Evolutionary conservation across 2,113 vertebrate species (phyloP).

Genomic region (Protobothrops mucrosquamatus): DNA sequence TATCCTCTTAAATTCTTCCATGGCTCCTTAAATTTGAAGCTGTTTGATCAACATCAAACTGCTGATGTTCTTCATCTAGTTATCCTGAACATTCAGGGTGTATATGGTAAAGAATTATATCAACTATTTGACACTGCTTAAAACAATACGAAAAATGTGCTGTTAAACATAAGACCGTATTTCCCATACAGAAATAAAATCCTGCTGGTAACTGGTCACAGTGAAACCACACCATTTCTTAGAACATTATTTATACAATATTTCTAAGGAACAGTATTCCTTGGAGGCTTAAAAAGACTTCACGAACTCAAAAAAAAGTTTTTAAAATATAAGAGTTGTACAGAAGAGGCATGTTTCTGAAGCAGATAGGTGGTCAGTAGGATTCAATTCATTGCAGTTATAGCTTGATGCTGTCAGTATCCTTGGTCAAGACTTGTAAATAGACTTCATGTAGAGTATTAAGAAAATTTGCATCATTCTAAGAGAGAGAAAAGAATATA

Average conservation of each 20-base stretch:
- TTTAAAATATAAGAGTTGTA: constrained; percentile 61
- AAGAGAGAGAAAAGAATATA: constrained; percentile 38
- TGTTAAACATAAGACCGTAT: constrained; percentile 50
- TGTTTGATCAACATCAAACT: constrained; percentile 20
- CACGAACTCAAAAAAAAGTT: constrained; percentile 62
- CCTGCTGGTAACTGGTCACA: constrained; percentile 79
- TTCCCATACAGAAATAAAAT: constrained; percentile 59
- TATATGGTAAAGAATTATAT: constrained; percentile 21
- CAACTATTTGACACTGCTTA: constrained; percentile 45
- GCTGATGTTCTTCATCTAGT: constrained; percentile 34
- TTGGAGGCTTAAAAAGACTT: constrained; percentile 63
- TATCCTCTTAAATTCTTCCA: constrained; percentile 24
- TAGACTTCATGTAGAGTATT: constrained; percentile 90
- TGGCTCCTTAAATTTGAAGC: constrained; percentile 37
- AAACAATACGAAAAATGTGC: constrained; percentile 61
- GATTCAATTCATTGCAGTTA: constrained; percentile 64
- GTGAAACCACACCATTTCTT: constrained; percentile 71
- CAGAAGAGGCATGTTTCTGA: constrained; percentile 62
- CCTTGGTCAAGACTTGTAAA: constrained; percentile 87
- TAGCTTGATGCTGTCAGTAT: constrained; percentile 81
- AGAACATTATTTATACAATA: constrained; percentile 65
- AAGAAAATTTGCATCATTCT: constrained; percentile 92
- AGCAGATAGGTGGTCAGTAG: constrained; percentile 45
- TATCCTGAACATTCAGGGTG: constrained; percentile 32
- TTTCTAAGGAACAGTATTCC: constrained; percentile 64